Evolutionary conservation across 35 echinoderm and acorn worm species (phyloP), one percentile per base, ranked within the genome.

Genomic region (Stichopus chloronotus): DNA sequence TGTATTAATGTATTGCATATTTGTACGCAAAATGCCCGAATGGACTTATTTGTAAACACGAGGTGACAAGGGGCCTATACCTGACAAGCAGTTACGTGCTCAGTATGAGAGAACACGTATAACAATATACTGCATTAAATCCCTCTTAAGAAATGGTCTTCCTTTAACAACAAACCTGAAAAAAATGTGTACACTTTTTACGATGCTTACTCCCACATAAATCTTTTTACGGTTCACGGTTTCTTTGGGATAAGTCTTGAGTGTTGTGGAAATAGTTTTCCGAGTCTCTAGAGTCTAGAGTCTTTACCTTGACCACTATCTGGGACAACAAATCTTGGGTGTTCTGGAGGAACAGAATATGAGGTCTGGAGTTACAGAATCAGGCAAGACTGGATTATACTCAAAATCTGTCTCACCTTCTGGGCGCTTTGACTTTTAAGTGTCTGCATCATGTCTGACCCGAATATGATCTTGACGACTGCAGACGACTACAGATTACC

Each of bases 381-480:
- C 8, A 63, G 0, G 59, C 2, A 63, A 63, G 0, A 14, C 0
- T 63, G 59, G 14, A 63, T 14, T 63, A 9, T 2, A 14, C 59
- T 9, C 65, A 17, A n/a, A n/a, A 5, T 72, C 65, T 72, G 65
- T 72, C 65, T 17, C 5, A 43, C 23, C 23, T 6, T 25, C 78
- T 8, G 5, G 78, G 52, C 52, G 6, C 10, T 55, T n/a, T 14
- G 20, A 0, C 9, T 8, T 9, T 25, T n/a, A 55, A 55, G 78
- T 55, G 4, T 78, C 20, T 52, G 22, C 78, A 43, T 80, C 78
- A 80, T 80, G 52, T 55, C 52, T 80, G 22, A 80, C 78, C 7
- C 19, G 78, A 80, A 80, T 80, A 80, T 80, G 4, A 25, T 80
- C 78, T 80, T 80, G 78, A 20, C 52, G n/a, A n/a, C n/a, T n/a